Conservation (phyloP, 2,113 vertebrate species). For the Alectura lathami region DNA sequence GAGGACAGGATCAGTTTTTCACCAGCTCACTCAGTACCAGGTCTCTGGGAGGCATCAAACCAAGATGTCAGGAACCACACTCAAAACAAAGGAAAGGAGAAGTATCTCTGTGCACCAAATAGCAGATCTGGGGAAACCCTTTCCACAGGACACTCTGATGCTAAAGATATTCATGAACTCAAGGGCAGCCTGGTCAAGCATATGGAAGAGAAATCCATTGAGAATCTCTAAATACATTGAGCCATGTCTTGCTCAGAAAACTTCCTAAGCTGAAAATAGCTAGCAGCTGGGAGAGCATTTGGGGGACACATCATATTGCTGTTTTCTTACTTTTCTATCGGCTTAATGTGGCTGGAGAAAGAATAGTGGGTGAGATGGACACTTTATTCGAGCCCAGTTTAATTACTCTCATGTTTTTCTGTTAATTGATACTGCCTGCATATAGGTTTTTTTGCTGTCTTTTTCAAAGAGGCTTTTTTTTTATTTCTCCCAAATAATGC, state of each 20-base stretch:
- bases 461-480: background rate
- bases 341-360: background rate
- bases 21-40: accelerated
- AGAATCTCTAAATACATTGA: background rate
- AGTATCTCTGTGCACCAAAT: background rate
- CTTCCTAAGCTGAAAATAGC: constrained; percentile 7
- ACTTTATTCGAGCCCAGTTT: background rate
- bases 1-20: background rate
- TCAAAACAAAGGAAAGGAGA: background rate
- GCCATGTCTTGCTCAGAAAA: background rate
- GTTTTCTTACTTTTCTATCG: background rate
- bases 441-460: background rate
- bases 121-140: background rate
- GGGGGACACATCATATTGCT: background rate
- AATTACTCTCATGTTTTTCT: background rate
- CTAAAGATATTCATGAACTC: background rate
- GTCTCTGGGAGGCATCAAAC: background rate
- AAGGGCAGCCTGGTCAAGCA: background rate
- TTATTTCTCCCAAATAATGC: background rate
- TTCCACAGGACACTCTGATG: background rate
- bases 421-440: background rate
- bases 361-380: background rate
- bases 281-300: background rate
- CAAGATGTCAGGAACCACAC: background rate
- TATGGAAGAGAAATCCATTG: background rate